Percentiles rank a stretch among this genome's conserved stretches.
Evolutionary conservation across 2,797 vertebrate genomes (phyloP).

Genomic region (Crocidura indochinensis): DNA sequence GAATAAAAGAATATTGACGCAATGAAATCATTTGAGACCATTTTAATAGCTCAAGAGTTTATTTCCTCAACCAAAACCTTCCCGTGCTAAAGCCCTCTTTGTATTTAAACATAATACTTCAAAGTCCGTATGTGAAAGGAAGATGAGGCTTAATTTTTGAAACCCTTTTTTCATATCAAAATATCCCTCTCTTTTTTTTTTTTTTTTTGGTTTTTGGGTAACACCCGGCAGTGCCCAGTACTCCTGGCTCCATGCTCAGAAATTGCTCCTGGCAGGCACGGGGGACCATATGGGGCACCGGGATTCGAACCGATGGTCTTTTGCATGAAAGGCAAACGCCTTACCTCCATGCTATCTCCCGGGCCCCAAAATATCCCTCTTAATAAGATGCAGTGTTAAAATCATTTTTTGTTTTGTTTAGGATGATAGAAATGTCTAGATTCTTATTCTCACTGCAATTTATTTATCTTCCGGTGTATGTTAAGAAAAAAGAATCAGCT

Average conservation of each 20-base stretch:
- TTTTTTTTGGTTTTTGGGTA: too few relatives aligned
- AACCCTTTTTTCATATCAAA: slow-evolving; percentile 1
- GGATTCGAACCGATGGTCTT: too few relatives aligned
- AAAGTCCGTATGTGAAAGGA: slow-evolving; percentile 50
- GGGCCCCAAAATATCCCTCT: too few relatives aligned
- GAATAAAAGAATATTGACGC: slow-evolving; percentile 81
- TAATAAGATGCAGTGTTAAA: too few relatives aligned
- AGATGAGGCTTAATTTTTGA: slow-evolving; percentile 75
- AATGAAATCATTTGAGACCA: slow-evolving; percentile 77
- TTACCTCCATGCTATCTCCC: too few relatives aligned
- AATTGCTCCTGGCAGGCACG: too few relatives aligned
- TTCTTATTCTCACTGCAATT: slow-evolving; percentile 20
- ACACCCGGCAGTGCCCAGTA: too few relatives aligned
- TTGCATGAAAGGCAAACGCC: too few relatives aligned
- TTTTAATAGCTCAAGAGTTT: slow-evolving; percentile 75
- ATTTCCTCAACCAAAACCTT: slow-evolving; percentile 76
- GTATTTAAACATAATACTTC: slow-evolving; percentile 75
- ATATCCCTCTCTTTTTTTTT: too few relatives aligned
- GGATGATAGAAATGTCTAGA: not conserved
- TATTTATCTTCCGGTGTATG: not conserved
- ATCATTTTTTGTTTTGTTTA: slow-evolving; percentile 2
- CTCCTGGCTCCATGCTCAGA: too few relatives aligned
- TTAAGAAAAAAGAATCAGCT: not conserved
- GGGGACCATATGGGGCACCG: too few relatives aligned
- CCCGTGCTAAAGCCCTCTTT: not conserved